Percentiles rank a stretch among this genome's conserved stretches.
phyloP scores from a whole-genome alignment of 2,797 vertebrate genomes.

The Balearica regulorum region DNA sequence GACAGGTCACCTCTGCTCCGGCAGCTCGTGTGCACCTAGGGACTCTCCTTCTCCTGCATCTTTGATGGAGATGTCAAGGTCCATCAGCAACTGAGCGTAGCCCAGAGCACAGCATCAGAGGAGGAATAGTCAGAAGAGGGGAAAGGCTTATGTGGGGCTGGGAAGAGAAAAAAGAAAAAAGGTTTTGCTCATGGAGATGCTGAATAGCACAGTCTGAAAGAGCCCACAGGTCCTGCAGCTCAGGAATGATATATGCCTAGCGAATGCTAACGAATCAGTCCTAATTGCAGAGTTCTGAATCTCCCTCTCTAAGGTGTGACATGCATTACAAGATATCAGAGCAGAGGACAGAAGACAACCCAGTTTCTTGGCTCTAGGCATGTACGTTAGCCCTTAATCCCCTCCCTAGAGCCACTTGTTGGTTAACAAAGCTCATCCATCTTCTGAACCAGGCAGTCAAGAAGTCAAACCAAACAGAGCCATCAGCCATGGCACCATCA shows the following conservation, averaged over 20 bases:
- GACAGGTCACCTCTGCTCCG: background rate
- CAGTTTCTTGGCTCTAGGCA: background rate
- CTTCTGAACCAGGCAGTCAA: background rate
- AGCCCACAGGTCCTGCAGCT: background rate
- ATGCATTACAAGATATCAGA: background rate
- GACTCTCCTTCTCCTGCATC: background rate
- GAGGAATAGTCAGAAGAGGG: background rate
- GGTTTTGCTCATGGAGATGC: background rate
- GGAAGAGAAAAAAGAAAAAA: background rate
- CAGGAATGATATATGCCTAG: background rate
- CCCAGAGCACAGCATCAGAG: background rate
- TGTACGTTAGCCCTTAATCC: background rate
- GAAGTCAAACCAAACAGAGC: background rate
- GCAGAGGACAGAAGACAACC: background rate
- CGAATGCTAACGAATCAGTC: background rate
- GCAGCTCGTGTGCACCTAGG: accelerated
- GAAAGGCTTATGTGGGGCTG: background rate
- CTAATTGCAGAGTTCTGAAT: background rate
- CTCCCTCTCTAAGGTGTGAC: background rate
- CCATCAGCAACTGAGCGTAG: accelerated
- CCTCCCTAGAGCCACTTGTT: background rate
- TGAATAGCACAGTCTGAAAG: background rate
- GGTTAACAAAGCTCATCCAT: background rate
- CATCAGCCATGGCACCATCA: accelerated
- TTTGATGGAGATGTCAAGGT: background rate